Evolutionary conservation across 2,797 vertebrate species (phyloP), one percentile per base, ranked within the genome.

Genomic region (Podarcis lilfordi): DNA sequence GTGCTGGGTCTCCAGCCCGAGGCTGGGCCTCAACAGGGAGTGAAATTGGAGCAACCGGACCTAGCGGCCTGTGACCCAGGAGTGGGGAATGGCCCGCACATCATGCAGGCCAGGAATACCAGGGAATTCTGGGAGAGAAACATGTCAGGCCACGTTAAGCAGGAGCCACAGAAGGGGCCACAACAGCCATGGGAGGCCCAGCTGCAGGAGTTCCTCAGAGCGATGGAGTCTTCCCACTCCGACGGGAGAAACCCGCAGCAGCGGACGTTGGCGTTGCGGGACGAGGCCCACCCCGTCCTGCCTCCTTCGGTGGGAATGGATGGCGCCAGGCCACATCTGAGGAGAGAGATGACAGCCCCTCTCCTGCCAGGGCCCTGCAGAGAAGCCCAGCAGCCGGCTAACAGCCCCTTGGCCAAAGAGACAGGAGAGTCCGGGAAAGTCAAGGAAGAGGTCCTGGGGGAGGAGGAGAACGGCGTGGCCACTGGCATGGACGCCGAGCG

Each of bases 31-130:
- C 78, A 75, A n/a, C 75, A 84, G 66, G 76, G 27, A 5, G 35
- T 88, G 45, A 88, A 88, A 79, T 13, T 4, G 11, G 75, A 88
- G 66, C 75, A 84, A 27, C 64, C 81, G 17, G 75, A 84, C 11
- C 13, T 8, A 4, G 1, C 13, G 0, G 45, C 11, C 8, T 8
- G 25, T 3, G 64, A 77, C 43, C 32, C 8, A 1, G 27, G 64
- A n/a, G 3, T 7, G 15, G 6, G 11, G 7, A 79, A 79, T 32
- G 35, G 11, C 45, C n/a, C 25, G 3, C 32, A 3, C 8, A 0
- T 77, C 43, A 32, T n/a, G 66, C n/a, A 8, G 15, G 64, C 64
- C 8, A 76, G n/a, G 77, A 29, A 45, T 55, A 3, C 3, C 15
- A 35, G n/a, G 43, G 76, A 11, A 37, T 71, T 80, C n/a, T 80